Base-by-base conservation (phyloP, 1,140 invertebrate genomes). In the Schlechtendalia chinensis region DNA sequence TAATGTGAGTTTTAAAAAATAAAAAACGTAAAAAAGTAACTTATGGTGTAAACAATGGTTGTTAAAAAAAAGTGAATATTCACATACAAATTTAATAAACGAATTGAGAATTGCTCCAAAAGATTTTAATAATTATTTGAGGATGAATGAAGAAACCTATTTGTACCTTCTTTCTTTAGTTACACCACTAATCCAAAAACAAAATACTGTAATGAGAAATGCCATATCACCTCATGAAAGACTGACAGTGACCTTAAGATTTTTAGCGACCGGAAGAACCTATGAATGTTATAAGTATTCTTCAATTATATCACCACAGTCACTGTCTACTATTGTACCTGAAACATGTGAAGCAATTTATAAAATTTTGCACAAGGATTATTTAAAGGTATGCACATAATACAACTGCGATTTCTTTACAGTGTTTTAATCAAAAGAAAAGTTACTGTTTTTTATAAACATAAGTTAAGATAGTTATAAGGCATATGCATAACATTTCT, bases 251-350 rank as follows among this genome's bases (percentile, higher is more conserved):
- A 86, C 85, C 56, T 79, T 86, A 45, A 83, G 84, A 81, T 86
- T 83, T 83, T 82, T 86, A 63, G 85, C 84, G 65, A 85, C 84
- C 24, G 85, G 85, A 71, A 83, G 83, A 81, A 83, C 69, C 79
- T 86, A 83, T 81, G 83, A 85, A 83, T 84, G 86, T 83, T 80
- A 86, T 27, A 84, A 82, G 81, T 85, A 77, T 82, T 81, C 84
- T 56, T 83, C 83, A 53, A 80, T 83, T 53, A 84, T 84, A 65
- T 84, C 84, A 81, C 69, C 82, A 16, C 82, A 83, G 65, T 81
- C 82, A 27, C 71, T 84, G 12, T 81, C 82, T 45, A 63, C 32
- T 39, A 39, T 39, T 39, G 8, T 39, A 39, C 32, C 32, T 4
- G 8, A 39, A 3, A 39, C 32, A 8, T 39, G 32, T 39, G 32